phyloP scores from a whole-genome alignment of 1,140 invertebrate genomes.

The Tetranychus cinnabarinus region DNA sequence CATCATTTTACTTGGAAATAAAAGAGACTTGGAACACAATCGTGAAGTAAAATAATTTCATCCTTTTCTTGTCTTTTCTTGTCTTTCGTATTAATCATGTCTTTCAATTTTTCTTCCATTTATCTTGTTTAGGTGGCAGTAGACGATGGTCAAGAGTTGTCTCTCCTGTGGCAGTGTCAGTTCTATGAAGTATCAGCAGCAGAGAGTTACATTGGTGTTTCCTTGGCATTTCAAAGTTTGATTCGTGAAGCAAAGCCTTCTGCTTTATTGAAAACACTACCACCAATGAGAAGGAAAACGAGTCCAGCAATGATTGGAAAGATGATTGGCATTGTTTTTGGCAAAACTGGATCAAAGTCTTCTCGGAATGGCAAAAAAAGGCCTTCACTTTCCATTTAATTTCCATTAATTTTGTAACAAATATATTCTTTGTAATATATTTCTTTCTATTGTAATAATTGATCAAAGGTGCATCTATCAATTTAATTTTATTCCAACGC shows the following conservation, averaged over 20 bases:
- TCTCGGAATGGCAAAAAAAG: slow-evolving; percentile 33
- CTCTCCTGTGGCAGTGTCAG: slow-evolving; percentile 47
- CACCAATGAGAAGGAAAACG: slow-evolving; percentile 36
- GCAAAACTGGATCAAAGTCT: slow-evolving; percentile 38
- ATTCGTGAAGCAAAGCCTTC: slow-evolving; percentile 27
- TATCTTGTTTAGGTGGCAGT: slow-evolving; percentile 20
- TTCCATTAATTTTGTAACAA: background rate
- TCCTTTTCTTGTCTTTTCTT: background rate
- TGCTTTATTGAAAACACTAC: slow-evolving; percentile 34
- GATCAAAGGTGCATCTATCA: too few relatives aligned
- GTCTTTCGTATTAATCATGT: background rate
- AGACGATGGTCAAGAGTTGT: slow-evolving; percentile 52
- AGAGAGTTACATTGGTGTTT: slow-evolving; percentile 48
- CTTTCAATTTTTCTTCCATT: background rate
- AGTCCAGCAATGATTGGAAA: slow-evolving; percentile 48
- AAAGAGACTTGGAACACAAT: slow-evolving; percentile 52
- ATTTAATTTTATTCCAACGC: too few relatives aligned
- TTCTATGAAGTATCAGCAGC: slow-evolving; percentile 66
- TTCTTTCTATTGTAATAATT: too few relatives aligned
- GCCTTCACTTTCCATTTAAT: slow-evolving; percentile 29
- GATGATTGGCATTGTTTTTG: slow-evolving; percentile 52
- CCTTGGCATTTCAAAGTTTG: slow-evolving; percentile 49
- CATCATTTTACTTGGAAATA: slow-evolving; percentile 50
- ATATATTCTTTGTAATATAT: too few relatives aligned
- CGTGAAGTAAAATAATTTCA: slow-evolving; percentile 27